Percentiles rank a stretch among this genome's conserved stretches.
Evolutionary conservation across 2,113 vertebrate species (phyloP).

Genomic region (Corapipo altera): DNA sequence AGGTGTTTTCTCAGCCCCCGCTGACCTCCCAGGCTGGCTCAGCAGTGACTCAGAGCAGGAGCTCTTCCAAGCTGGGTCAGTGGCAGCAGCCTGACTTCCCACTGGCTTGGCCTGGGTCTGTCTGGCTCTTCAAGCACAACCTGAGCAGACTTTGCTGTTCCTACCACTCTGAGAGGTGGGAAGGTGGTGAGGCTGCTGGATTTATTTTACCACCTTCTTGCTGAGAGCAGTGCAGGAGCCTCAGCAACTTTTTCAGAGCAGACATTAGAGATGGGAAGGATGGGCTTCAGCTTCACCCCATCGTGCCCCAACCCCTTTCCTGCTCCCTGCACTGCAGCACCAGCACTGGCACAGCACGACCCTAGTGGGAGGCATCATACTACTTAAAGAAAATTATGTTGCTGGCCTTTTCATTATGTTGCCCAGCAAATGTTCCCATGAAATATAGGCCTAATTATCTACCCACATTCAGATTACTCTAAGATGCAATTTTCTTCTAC

Average conservation of each 20-base stretch:
- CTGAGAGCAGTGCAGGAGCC: neutral
- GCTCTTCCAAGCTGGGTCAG: neutral
- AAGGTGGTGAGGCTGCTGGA: neutral
- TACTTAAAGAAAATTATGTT: constrained; percentile 49
- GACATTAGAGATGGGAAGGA: neutral
- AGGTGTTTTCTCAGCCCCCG: neutral
- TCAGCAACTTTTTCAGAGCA: neutral
- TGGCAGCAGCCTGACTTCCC: neutral
- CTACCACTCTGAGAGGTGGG: neutral
- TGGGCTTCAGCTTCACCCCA: rapidly evolving
- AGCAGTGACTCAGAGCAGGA: neutral
- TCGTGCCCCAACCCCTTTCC: neutral
- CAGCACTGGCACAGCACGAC: neutral
- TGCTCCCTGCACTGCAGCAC: constrained; percentile 30
- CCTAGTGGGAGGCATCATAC: constrained; percentile 21
- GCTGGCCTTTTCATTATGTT: constrained; percentile 66
- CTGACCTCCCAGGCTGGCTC: neutral
- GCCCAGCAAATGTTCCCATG: constrained; percentile 64
- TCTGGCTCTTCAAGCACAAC: neutral
- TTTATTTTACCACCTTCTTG: neutral
- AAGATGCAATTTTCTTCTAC: constrained; percentile 52
- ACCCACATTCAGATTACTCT: constrained; percentile 45
- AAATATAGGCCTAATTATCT: constrained; percentile 68
- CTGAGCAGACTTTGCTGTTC: neutral
- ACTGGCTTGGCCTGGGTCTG: neutral